Conservation (phyloP, 1,140 invertebrate genomes). For the Ceratosolen solmsi region DNA sequence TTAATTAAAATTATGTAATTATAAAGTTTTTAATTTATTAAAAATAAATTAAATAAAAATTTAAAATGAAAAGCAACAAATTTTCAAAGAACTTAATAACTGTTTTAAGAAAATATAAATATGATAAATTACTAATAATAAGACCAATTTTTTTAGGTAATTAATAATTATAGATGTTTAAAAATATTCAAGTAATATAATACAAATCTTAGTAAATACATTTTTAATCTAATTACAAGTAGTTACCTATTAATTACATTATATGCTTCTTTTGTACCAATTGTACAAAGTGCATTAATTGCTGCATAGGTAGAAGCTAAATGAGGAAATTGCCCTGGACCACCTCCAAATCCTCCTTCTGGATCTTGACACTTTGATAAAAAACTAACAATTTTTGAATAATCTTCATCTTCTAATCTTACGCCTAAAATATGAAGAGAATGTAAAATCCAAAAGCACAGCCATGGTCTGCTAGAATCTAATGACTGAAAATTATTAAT, state of each 20-base stretch:
- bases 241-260: constrained; percentile 87
- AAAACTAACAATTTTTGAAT: constrained; percentile 81
- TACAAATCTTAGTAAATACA: too few species aligned
- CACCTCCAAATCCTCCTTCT: constrained; percentile 94
- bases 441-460: constrained; percentile 96
- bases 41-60: too few species aligned
- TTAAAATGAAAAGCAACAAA: too few species aligned
- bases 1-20: too few species aligned
- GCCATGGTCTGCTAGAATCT: constrained; percentile 95
- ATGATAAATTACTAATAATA: too few species aligned
- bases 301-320: constrained; percentile 98
- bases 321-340: constrained; percentile 92
- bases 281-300: constrained; percentile 90
- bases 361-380: constrained; percentile 84
- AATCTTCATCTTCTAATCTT: constrained; percentile 79
- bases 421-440: constrained; percentile 87
- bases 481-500: constrained; percentile 76
- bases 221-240: too few species aligned
- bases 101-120: too few species aligned
- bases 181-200: too few species aligned
- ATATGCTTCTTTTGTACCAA: constrained; percentile 91
- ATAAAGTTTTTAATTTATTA: too few species aligned
- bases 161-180: too few species aligned
- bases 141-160: too few species aligned
- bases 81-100: too few species aligned